Conservation (phyloP, 2,888 invertebrate genomes). For the Ochropleura leucogaster region DNA sequence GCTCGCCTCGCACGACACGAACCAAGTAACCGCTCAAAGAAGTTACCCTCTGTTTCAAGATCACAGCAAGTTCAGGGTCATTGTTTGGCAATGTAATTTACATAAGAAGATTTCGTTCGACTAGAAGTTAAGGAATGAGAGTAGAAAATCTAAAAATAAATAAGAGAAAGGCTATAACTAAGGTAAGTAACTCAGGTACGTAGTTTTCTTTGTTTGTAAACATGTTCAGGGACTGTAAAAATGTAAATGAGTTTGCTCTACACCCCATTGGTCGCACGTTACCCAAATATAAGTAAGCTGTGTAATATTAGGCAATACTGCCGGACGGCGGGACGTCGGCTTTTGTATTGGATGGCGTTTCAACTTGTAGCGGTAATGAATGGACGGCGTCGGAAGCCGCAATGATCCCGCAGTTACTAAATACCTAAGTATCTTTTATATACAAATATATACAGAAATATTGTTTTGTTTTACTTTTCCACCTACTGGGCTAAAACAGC, state of each 20-base stretch:
- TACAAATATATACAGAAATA: constrained; percentile 19
- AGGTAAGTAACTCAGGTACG: constrained; percentile 31
- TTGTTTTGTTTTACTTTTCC: background rate
- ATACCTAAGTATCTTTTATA: background rate
- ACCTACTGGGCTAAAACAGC: background rate
- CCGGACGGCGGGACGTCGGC: background rate
- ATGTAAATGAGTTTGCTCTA: constrained; percentile 9
- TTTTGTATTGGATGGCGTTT: background rate
- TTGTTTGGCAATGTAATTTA: constrained; percentile 8
- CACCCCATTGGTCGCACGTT: constrained; percentile 2
- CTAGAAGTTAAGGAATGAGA: background rate
- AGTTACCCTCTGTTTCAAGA: constrained; percentile 46
- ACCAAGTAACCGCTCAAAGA: constrained; percentile 30
- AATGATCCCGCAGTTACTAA: background rate
- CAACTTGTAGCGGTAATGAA: constrained; percentile 10
- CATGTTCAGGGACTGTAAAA: constrained; percentile 22
- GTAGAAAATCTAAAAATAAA: background rate
- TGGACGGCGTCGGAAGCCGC: background rate
- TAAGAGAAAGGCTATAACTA: background rate
- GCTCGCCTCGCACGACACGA: constrained; percentile 24
- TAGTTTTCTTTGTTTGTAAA: constrained; percentile 24
- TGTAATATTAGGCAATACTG: background rate
- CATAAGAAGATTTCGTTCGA: constrained; percentile 1
- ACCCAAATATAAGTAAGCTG: constrained; percentile 24
- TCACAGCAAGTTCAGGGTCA: constrained; percentile 59